These are phyloP conservation scores for Adelognathus sp. DNA, from an alignment of 2,888 invertebrate genomes.

Conservation along the genomic window DNA sequence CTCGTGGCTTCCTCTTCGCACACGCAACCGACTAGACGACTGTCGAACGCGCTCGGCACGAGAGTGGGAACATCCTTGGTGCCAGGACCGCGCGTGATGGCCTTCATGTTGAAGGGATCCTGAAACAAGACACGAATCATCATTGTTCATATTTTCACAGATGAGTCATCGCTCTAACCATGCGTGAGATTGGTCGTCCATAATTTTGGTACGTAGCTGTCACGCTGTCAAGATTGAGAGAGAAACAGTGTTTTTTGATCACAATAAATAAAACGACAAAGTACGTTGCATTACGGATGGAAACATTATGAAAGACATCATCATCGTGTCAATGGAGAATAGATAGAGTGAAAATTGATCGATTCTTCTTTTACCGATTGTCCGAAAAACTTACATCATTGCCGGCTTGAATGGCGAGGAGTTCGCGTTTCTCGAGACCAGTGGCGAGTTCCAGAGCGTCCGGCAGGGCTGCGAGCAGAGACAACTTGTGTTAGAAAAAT, in stretches of 20 bases:
- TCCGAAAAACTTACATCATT: constrained; percentile 86
- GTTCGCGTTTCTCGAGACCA: constrained; percentile 94
- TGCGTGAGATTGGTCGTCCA: background rate
- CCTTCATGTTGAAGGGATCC: constrained; percentile 93
- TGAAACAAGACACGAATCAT: constrained; percentile 63
- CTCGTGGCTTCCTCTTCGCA: constrained; percentile 96
- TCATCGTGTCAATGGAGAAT: background rate
- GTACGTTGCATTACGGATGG: background rate
- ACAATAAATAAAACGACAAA: background rate
- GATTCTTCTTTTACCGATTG: background rate
- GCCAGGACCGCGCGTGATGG: constrained; percentile 90
- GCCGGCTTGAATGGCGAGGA: constrained; percentile 92
- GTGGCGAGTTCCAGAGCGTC: constrained; percentile 97
- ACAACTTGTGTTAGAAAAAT: constrained; percentile 23
- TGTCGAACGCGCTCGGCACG: constrained; percentile 94
- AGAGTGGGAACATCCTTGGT: constrained; percentile 93
- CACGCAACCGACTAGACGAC: constrained; percentile 96
- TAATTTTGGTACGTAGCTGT: background rate
- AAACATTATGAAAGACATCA: background rate
- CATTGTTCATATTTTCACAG: background rate
- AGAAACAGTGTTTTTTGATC: background rate
- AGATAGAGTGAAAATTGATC: background rate
- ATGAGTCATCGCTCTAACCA: background rate
- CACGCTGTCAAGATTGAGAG: background rate
- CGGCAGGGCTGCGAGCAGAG: constrained; percentile 86